Conservation (phyloP, 2,113 vertebrate species). For the Corvus hawaiiensis region DNA sequence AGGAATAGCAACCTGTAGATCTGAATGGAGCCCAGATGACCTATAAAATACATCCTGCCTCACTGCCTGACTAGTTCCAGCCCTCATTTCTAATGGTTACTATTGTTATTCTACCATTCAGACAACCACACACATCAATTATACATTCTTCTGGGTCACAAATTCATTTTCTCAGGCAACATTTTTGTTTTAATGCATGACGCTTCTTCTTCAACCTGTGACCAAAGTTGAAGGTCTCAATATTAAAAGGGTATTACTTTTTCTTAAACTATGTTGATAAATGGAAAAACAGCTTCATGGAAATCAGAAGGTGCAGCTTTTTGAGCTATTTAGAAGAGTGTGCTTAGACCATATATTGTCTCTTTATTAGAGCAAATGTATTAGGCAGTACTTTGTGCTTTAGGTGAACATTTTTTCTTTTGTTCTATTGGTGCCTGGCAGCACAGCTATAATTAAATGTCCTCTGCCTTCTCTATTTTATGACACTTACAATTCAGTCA, state of each 20-base stretch:
- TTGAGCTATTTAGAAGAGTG: not conserved
- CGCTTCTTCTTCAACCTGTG: conserved; percentile 20
- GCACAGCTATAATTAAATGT: conserved; percentile 46
- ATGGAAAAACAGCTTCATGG: not conserved
- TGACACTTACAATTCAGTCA: conserved; percentile 17
- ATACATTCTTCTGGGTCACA: conserved; percentile 59
- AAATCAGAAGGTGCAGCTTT: not conserved
- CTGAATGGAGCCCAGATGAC: conserved; percentile 78
- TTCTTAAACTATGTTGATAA: conserved; percentile 16
- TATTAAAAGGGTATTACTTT: not conserved
- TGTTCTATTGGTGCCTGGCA: not conserved
- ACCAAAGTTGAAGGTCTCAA: conserved; percentile 12
- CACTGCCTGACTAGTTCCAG: conserved; percentile 66
- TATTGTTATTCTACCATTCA: conserved; percentile 72
- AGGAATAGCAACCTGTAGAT: conserved; percentile 78
- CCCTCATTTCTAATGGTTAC: conserved; percentile 73
- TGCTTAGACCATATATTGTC: not conserved
- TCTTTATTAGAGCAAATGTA: not conserved
- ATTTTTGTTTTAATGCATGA: conserved; percentile 38
- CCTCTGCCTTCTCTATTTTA: conserved; percentile 19
- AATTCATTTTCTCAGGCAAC: conserved; percentile 56
- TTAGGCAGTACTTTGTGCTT: not conserved
- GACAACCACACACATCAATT: conserved; percentile 68
- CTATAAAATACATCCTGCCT: conserved; percentile 74
- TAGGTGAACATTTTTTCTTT: conserved; percentile 19